Percentiles rank a stretch among this genome's conserved stretches.
Conservation (phyloP, 2,797 vertebrate genomes). For the Sebastes vulpes region DNA sequence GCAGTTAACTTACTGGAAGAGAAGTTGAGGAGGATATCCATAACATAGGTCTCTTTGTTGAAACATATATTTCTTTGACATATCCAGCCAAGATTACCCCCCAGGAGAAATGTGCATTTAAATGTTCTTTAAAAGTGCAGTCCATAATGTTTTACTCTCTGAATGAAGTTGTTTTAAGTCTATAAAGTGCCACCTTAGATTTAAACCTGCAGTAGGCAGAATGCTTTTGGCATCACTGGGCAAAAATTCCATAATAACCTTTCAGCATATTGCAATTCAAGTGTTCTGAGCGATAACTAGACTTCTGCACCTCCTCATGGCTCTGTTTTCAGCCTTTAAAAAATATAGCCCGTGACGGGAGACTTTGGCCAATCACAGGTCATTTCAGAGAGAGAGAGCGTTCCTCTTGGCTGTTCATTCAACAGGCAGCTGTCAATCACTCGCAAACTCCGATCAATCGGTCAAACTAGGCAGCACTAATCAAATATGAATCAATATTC, state of each 20-base stretch:
- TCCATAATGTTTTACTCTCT: neutral
- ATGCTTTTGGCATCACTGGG: neutral
- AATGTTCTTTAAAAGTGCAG: conserved; percentile 10
- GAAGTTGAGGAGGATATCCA: conserved; percentile 24
- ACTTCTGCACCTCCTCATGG: no score
- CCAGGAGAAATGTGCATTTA: conserved; percentile 29
- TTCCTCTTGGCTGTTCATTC: no score
- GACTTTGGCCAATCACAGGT: no score
- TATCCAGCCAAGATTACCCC: conserved; percentile 27
- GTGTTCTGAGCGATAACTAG: no score
- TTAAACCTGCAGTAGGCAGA: neutral
- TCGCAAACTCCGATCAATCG: no score
- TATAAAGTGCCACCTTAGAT: conserved; percentile 1
- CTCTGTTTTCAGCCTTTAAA: no score
- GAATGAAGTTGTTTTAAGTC: conserved; percentile 6
- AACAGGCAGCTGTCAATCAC: no score
- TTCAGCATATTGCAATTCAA: no score
- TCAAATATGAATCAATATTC: no score
- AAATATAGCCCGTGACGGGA: no score
- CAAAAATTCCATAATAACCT: neutral
- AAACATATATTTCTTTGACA: conserved; percentile 7
- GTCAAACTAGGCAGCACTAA: no score
- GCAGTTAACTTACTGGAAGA: conserved; percentile 35
- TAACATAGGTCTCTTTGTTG: conserved; percentile 33
- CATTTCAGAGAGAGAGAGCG: no score